These are phyloP conservation scores for Phoebastria nigripes DNA, from an alignment of 2,797 vertebrate genomes.

Conservation along the genomic window DNA sequence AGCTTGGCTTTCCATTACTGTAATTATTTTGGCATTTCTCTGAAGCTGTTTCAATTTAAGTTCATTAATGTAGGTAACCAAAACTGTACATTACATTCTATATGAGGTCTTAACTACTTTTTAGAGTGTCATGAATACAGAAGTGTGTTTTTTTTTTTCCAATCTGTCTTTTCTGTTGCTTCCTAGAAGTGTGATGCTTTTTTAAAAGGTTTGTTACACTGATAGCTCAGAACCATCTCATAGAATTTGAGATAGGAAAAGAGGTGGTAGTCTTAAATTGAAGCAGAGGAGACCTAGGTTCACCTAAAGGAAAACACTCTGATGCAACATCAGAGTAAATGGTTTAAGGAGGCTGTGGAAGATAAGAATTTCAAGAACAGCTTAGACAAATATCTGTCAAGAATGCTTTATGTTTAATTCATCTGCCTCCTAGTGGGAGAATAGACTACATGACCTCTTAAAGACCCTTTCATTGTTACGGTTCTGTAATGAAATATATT, in stretches of 20 bases:
- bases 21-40: constrained; percentile 32
- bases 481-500: neutral
- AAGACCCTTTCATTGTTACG: neutral
- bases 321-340: neutral
- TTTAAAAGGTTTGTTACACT: neutral
- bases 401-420: neutral
- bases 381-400: neutral
- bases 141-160: neutral
- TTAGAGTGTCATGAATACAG: neutral
- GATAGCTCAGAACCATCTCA: neutral
- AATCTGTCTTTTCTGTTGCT: neutral
- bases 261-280: neutral
- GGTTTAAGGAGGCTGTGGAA: neutral
- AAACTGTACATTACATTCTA: neutral
- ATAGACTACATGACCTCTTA: neutral
- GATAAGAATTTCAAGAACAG: neutral
- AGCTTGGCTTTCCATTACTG: neutral
- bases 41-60: neutral
- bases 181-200: neutral
- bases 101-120: neutral
- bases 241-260: neutral
- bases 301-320: neutral
- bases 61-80: neutral
- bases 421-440: neutral
- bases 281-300: neutral